Base-by-base conservation (phyloP, 2,888 invertebrate genomes). In the Temnothorax rugatulus region DNA sequence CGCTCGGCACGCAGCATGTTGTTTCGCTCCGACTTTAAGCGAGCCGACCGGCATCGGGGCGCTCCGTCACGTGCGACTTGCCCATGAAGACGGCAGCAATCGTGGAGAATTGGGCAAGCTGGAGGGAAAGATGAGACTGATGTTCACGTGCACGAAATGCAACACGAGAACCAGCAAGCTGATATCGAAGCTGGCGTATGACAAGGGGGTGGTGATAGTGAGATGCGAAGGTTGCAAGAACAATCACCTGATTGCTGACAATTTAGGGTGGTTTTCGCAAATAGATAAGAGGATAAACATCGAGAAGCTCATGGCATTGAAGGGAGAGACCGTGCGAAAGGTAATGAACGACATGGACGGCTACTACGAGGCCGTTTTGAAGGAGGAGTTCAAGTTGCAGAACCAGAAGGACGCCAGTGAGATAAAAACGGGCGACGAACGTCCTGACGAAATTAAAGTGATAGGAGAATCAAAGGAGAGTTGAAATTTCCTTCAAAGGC, bases 241-340 rank as follows among this genome's bases (percentile, higher is more conserved):
- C 93, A 97, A 98, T 94, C 99, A 99, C 95, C 95, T 99, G 38
- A 99, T 99, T 89, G 99, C 99, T 0, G 99, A 99, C 94, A 99
- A 99, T 95, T 95, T 99, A 1, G 98, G 98, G 87, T 99, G 99
- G 99, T 99, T 99, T 94, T 95, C 97, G 0, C 97, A 98, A 93
- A 95, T 97, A 92, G 95, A 64, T 18, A 97, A 97, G 0, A 97
- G 96, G 92, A 96, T 96, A 87, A 99, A 99, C 93, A 98, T 99
- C 90, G 99, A 99, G 95, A 97, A 98, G 87, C 98, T 99, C 52
- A 95, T 99, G 94, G 97, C 97, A 25, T 97, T 97, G 83, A 98
- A 98, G 93, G 99, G 99, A 1, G 99, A 99, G 95, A 96, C 95
- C 7, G 98, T 99, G 54, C 95, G 95, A 59, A 97, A 87, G 76